These are phyloP conservation scores for Acropora tenuis DNA, from an alignment of 64 coral and sea anemone genomes.

Conservation along the genomic window DNA sequence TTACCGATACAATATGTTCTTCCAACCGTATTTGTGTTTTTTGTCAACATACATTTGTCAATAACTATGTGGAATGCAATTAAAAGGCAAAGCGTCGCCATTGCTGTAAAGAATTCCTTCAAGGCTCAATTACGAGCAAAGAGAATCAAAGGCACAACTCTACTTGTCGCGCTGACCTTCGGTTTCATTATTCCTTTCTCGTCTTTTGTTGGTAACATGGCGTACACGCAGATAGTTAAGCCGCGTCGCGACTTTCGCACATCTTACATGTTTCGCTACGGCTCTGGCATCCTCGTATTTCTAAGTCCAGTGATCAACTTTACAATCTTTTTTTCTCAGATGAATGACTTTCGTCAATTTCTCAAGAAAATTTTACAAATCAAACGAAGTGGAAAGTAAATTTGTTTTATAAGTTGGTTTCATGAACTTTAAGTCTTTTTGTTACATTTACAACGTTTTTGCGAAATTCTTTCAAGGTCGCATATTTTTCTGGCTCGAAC, in stretches of 20 bases:
- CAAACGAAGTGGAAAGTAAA: too few species aligned
- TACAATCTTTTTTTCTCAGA: not conserved
- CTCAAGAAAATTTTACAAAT: not conserved
- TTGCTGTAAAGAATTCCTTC: not conserved
- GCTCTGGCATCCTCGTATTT: not conserved
- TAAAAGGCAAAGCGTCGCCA: not conserved
- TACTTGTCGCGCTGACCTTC: slow-evolving; percentile 27
- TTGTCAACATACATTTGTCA: slow-evolving; percentile 2
- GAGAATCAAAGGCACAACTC: slow-evolving; percentile 14
- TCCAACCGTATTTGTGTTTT: slow-evolving; percentile 10
- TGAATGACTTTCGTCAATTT: slow-evolving; percentile 18
- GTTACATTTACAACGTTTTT: too few species aligned
- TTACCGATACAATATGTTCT: slow-evolving; percentile 31
- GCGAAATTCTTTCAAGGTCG: too few species aligned
- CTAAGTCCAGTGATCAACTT: not conserved
- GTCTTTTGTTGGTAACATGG: slow-evolving; percentile 6
- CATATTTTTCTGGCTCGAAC: too few species aligned
- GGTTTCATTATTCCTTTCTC: slow-evolving; percentile 47
- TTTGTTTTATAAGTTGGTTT: too few species aligned
- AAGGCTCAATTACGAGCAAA: not conserved
- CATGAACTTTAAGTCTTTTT: too few species aligned
- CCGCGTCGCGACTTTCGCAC: slow-evolving; percentile 6
- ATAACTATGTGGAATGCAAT: not conserved
- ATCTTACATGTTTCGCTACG: slow-evolving; percentile 15
- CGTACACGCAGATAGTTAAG: not conserved